These are phyloP conservation scores for Eulithis prunata DNA, from an alignment of 2,888 invertebrate species.

Conservation along the genomic window DNA sequence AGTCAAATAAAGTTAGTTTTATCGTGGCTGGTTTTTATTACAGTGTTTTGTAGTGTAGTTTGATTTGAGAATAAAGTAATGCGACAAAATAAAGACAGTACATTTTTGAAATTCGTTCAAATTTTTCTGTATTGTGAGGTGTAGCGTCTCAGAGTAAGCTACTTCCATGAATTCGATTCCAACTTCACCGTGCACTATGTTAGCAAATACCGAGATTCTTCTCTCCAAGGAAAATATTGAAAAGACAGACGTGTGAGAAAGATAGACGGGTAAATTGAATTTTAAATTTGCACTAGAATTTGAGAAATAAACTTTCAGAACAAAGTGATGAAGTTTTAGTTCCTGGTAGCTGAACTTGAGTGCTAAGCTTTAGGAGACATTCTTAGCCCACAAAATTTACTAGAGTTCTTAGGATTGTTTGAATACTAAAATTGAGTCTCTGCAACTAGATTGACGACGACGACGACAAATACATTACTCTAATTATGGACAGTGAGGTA, in stretches of 20 bases:
- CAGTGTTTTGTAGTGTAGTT: no score
- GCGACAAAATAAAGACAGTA: background rate
- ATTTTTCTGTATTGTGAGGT: constrained; percentile 10
- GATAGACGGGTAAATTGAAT: constrained; percentile 39
- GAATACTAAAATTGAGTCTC: no score
- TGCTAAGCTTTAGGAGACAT: constrained; percentile 1
- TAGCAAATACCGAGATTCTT: constrained; percentile 34
- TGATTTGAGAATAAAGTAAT: background rate
- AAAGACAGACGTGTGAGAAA: constrained; percentile 37
- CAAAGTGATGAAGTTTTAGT: constrained; percentile 27
- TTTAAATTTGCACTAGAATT: constrained; percentile 33
- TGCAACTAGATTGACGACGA: no score
- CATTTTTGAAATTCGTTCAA: background rate
- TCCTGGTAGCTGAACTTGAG: constrained; percentile 12
- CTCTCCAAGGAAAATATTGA: constrained; percentile 36
- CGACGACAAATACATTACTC: constrained; percentile 7
- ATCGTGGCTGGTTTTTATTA: background rate
- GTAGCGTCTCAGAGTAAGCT: constrained; percentile 25
- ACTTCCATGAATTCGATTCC: constrained; percentile 38
- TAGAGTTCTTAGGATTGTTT: no score
- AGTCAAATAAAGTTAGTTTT: background rate
- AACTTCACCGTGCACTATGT: constrained; percentile 28
- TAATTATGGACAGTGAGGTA: constrained; percentile 15
- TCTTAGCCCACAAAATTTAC: background rate
- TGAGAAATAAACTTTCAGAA: constrained; percentile 30